A percentile compares a stretch with the other conserved stretches of the same genome.
These are phyloP conservation scores for Colletes gigas DNA, from an alignment of 1,140 invertebrate genomes.

Conservation along the genomic window DNA sequence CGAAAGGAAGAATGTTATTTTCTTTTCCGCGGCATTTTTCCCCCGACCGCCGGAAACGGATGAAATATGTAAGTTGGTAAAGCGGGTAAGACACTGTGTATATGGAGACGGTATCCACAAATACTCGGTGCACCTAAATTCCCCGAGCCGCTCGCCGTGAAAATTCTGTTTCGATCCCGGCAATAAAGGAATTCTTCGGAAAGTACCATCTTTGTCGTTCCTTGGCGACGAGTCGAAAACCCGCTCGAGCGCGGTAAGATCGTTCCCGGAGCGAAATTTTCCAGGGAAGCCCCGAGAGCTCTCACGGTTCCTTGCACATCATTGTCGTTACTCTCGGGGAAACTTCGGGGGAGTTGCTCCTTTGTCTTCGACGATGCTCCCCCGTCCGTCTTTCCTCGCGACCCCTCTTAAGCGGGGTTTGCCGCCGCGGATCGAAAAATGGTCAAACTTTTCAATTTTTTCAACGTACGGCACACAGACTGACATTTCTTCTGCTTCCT, in stretches of 20 bases:
- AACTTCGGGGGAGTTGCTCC: slow-evolving; percentile 49
- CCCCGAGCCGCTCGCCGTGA: not conserved
- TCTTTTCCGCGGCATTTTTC: no score
- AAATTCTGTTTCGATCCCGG: slow-evolving; percentile 2
- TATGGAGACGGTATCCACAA: no score
- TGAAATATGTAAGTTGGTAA: no score
- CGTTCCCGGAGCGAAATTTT: slow-evolving; percentile 49
- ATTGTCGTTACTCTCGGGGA: slow-evolving; percentile 54
- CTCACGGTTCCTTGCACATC: slow-evolving; percentile 67
- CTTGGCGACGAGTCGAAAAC: not conserved
- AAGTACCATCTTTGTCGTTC: not conserved
- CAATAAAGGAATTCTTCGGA: slow-evolving; percentile 10
- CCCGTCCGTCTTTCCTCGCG: slow-evolving; percentile 1
- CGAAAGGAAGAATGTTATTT: no score
- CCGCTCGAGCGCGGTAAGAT: slow-evolving; percentile 18
- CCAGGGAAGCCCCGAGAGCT: not conserved
- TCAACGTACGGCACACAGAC: no score
- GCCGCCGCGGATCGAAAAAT: no score
- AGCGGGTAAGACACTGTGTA: no score
- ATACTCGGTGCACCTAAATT: not conserved
- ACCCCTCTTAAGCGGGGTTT: no score
- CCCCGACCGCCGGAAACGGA: no score
- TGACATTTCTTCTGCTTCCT: no score
- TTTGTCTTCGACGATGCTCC: slow-evolving; percentile 62
- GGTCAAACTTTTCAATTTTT: no score